phyloP scores from a whole-genome alignment of 2,888 invertebrate species.

The Chouioia cunea region DNA sequence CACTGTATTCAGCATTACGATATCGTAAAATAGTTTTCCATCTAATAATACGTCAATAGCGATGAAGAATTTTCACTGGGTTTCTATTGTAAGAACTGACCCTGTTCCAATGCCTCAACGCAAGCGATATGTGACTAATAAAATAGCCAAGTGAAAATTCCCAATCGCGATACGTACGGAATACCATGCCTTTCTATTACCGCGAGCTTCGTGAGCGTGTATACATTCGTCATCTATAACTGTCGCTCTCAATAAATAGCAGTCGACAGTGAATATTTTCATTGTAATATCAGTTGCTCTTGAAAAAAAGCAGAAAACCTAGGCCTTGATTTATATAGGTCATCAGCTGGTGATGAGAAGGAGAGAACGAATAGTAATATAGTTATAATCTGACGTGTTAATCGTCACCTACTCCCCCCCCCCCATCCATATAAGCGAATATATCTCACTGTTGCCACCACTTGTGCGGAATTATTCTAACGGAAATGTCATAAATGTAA shows the following conservation, averaged over 20 bases:
- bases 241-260: too few species aligned
- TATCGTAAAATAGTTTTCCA: too few species aligned
- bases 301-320: neutral
- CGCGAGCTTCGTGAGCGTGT: neutral
- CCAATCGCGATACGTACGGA: neutral
- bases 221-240: too few species aligned
- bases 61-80: too few species aligned
- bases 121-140: too few species aligned
- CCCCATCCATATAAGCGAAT: constrained; percentile 9
- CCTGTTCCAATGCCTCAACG: constrained; percentile 1
- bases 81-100: neutral
- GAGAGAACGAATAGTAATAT: neutral
- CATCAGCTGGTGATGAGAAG: constrained; percentile 30
- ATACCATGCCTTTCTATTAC: constrained; percentile 24
- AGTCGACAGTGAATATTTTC: too few species aligned
- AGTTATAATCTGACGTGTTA: constrained; percentile 1
- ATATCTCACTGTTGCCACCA: neutral
- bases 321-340: constrained; percentile 37
- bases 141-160: constrained; percentile 22
- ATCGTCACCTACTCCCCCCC: constrained; percentile 28
- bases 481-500: constrained; percentile 36
- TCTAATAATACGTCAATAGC: too few species aligned
- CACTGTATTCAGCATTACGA: too few species aligned
- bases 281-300: too few species aligned
- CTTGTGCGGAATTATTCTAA: constrained; percentile 9